A percentile compares a stretch with the other conserved stretches of the same genome.
phyloP scores from a whole-genome alignment of 1,140 invertebrate species.

The Trigoniulus corallinus region DNA sequence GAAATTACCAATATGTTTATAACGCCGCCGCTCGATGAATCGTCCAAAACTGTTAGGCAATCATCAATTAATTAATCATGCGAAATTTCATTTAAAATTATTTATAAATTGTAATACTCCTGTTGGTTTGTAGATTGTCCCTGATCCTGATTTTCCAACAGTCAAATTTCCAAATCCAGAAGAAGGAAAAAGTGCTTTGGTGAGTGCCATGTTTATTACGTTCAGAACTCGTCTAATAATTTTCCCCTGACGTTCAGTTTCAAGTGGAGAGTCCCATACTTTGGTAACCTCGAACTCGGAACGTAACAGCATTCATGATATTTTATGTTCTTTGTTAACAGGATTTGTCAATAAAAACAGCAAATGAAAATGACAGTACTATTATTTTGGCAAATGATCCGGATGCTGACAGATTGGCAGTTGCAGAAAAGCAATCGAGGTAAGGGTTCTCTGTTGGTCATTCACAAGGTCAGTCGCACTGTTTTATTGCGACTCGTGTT shows the following conservation, averaged over 20 bases:
- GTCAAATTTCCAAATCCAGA: slow-evolving; percentile 97
- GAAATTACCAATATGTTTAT: no score
- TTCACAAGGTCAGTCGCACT: no score
- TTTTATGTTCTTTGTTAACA: slow-evolving; percentile 13
- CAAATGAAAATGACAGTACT: slow-evolving; percentile 45
- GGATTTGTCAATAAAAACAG: slow-evolving; percentile 66
- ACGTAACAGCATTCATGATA: not conserved
- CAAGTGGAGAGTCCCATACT: no score
- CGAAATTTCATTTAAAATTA: slow-evolving; percentile 1
- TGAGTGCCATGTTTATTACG: slow-evolving; percentile 15
- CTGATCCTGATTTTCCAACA: slow-evolving; percentile 93
- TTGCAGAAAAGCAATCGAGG: slow-evolving; percentile 47
- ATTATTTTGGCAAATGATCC: slow-evolving; percentile 96
- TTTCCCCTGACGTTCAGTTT: no score
- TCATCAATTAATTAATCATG: no score
- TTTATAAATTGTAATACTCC: slow-evolving; percentile 6
- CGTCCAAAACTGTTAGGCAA: no score
- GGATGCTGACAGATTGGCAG: slow-evolving; percentile 89
- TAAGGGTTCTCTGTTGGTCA: slow-evolving; percentile 25
- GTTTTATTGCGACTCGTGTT: no score
- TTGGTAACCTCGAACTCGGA: no score
- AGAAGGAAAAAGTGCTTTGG: slow-evolving; percentile 75
- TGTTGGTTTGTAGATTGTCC: slow-evolving; percentile 45
- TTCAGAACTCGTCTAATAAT: no score
- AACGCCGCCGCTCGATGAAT: no score